A percentile compares a stretch with the other conserved stretches of the same genome.
These are phyloP conservation scores for Ptychochromis oligacanthus DNA, from an alignment of 2,113 vertebrate species.

Conservation along the genomic window DNA sequence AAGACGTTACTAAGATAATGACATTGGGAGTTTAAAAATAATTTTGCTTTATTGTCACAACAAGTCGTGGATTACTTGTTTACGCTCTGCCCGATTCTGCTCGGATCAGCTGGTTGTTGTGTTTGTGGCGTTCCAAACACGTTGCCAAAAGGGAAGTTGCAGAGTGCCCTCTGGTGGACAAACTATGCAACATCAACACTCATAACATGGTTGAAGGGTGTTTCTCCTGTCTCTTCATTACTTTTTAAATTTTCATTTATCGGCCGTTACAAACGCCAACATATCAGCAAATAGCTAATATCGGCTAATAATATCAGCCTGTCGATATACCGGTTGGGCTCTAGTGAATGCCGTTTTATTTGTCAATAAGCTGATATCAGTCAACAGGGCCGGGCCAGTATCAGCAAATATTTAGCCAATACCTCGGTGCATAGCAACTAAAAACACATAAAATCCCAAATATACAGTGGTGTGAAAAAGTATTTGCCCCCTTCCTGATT, in stretches of 20 bases:
- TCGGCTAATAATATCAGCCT: background rate
- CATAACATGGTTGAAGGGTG: background rate
- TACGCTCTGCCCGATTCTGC: too few species aligned
- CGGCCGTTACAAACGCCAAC: background rate
- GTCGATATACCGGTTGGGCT: background rate
- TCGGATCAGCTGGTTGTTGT: too few species aligned
- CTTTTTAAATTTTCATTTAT: background rate
- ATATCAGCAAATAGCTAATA: background rate
- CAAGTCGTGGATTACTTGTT: too few species aligned
- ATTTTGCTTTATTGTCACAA: too few species aligned
- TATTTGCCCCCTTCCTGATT: too few species aligned
- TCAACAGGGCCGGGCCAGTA: background rate
- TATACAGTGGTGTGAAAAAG: too few species aligned
- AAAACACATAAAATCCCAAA: background rate
- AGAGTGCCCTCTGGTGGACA: background rate
- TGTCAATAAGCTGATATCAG: background rate
- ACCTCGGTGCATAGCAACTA: background rate
- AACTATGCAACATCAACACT: background rate
- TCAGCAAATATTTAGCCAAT: background rate
- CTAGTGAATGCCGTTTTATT: background rate
- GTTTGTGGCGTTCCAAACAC: too few species aligned
- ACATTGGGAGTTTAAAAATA: too few species aligned
- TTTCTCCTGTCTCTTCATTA: background rate
- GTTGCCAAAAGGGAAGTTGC: background rate
- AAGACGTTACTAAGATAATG: background rate